phyloP scores from a whole-genome alignment of 2,888 invertebrate genomes.

The Strigamia transsilvanica region DNA sequence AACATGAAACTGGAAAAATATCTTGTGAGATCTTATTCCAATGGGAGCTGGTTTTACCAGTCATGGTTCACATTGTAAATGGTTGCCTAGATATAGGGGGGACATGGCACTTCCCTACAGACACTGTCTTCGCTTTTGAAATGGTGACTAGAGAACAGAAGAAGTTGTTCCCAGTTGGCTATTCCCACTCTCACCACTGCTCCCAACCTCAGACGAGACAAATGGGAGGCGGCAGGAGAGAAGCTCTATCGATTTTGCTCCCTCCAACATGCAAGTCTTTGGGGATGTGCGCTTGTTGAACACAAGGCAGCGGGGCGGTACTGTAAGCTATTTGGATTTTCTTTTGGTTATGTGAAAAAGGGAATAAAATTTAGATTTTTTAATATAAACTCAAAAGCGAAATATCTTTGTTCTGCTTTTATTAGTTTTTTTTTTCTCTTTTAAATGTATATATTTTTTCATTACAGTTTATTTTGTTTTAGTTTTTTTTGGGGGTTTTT shows the following conservation, averaged over 20 bases:
- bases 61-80: conserved; percentile 45
- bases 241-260: conserved; percentile 40
- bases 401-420: neutral
- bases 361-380: conserved; percentile 28
- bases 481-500: neutral
- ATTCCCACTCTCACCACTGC: conserved; percentile 47
- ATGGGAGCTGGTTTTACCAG: conserved; percentile 32
- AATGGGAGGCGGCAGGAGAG: conserved; percentile 45
- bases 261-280: conserved; percentile 41
- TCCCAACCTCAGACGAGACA: conserved; percentile 49
- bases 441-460: neutral
- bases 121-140: conserved; percentile 49
- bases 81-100: conserved; percentile 46
- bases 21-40: conserved; percentile 43
- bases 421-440: neutral
- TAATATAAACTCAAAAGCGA: neutral
- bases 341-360: neutral
- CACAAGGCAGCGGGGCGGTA: conserved; percentile 48
- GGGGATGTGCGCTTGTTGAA: conserved; percentile 48
- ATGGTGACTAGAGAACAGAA: conserved; percentile 46
- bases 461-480: neutral
- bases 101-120: conserved; percentile 43
- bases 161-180: conserved; percentile 49
- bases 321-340: conserved; percentile 43
- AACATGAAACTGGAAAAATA: conserved; percentile 36